phyloP scores from a whole-genome alignment of 2,888 invertebrate genomes.

The Hetaerina titia region DNA sequence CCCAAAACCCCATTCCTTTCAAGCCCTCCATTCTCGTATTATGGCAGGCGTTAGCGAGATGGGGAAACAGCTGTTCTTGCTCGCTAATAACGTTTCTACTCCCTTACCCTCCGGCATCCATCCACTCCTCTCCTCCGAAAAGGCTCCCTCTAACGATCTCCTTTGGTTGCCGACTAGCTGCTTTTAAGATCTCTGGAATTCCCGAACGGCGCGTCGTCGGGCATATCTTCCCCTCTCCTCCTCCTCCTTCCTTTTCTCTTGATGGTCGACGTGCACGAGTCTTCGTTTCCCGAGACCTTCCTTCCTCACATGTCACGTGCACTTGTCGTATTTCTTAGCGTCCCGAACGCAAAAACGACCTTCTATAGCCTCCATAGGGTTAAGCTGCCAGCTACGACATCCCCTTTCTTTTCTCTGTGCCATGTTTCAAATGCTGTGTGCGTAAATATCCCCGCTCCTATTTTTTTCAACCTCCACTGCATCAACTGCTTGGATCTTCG shows the following conservation, averaged over 20 bases:
- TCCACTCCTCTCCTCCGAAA: not conserved
- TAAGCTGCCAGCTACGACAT: not conserved
- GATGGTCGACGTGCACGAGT: too few species aligned
- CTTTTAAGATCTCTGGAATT: not conserved
- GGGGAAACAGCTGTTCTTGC: constrained; percentile 45
- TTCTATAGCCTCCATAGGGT: too few species aligned
- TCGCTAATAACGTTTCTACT: constrained; percentile 32
- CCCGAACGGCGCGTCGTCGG: too few species aligned
- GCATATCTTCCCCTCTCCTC: constrained; percentile 20
- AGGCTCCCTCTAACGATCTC: not conserved
- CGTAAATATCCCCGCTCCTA: not conserved
- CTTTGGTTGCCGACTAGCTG: not conserved
- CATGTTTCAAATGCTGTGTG: not conserved
- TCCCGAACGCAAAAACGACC: too few species aligned
- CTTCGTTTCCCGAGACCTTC: constrained; percentile 42
- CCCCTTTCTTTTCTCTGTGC: not conserved
- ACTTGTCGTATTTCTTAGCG: too few species aligned
- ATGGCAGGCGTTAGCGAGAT: constrained; percentile 51
- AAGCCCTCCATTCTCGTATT: constrained; percentile 24
- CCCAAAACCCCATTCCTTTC: not conserved
- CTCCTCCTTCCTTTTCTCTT: constrained; percentile 51
- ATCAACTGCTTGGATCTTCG: not conserved
- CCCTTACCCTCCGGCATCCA: not conserved
- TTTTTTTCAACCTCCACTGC: not conserved
- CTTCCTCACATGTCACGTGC: not conserved